Conservation (phyloP, 2,797 vertebrate genomes). For the Staurois parvus region DNA sequence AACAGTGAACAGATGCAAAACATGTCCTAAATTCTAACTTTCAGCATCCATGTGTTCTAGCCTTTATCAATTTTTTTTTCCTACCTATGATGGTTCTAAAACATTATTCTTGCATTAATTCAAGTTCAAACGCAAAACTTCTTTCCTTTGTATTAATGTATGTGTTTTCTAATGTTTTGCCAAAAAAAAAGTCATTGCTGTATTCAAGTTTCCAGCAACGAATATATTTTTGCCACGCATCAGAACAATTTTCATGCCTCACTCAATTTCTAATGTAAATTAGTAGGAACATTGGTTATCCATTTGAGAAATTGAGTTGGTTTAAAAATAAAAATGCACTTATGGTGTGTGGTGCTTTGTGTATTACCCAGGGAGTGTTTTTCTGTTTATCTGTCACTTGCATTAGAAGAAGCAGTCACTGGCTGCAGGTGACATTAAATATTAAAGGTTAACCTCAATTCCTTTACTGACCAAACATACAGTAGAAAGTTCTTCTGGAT, state of each 20-base stretch:
- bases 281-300: conserved; percentile 88
- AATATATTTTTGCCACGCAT: conserved; percentile 80
- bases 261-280: conserved; percentile 86
- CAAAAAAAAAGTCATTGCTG: conserved; percentile 9
- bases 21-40: too few relatives aligned
- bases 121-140: neutral
- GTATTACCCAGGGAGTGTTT: conserved; percentile 80
- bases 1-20: too few relatives aligned
- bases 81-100: too few relatives aligned
- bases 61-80: too few relatives aligned
- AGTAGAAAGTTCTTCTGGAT: conserved; percentile 75
- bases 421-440: conserved; percentile 87
- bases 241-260: conserved; percentile 86
- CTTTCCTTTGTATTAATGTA: neutral
- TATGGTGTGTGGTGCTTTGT: conserved; percentile 79
- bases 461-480: conserved; percentile 80
- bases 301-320: conserved; percentile 89
- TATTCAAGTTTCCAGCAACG: conserved; percentile 76
- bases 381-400: conserved; percentile 84
- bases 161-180: neutral
- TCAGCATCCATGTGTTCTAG: too few relatives aligned
- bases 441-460: conserved; percentile 85
- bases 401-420: conserved; percentile 82
- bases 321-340: conserved; percentile 88
- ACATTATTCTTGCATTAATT: too few relatives aligned